Evolutionary conservation across 53 echinoderm and acorn worm genomes (phyloP).

Genomic region (Stichopus horrens): DNA sequence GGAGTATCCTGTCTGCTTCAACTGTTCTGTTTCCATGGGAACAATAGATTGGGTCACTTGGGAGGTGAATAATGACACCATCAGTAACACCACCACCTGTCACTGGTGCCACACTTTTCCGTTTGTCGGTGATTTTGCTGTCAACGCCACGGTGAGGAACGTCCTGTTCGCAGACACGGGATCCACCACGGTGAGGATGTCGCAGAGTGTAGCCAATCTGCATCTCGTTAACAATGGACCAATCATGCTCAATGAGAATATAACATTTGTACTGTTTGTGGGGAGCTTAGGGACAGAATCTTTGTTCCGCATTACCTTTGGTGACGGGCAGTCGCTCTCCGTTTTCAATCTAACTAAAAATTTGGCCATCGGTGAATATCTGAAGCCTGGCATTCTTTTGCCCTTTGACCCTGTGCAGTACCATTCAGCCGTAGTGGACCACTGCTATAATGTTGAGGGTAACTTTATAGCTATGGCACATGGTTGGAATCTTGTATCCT

Average conservation of each 20-base stretch:
- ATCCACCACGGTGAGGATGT: constrained; percentile 18
- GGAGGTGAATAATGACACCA: constrained; percentile 47
- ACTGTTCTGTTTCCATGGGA: constrained; percentile 48
- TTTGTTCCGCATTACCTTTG: constrained; percentile 57
- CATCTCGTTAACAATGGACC: constrained; percentile 84
- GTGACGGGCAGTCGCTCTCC: constrained; percentile 61
- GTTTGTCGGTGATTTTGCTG: constrained; percentile 39
- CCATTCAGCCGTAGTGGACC: constrained; percentile 55
- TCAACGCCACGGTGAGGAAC: constrained; percentile 55
- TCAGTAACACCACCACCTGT: constrained; percentile 7
- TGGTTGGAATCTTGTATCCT: constrained; percentile 62
- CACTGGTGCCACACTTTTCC: constrained; percentile 47
- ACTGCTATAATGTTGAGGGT: constrained; percentile 62
- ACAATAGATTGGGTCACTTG: constrained; percentile 68
- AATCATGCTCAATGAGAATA: constrained; percentile 29
- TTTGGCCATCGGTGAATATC: constrained; percentile 28
- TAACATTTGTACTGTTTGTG: constrained; percentile 69
- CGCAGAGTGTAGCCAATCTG: constrained; percentile 61
- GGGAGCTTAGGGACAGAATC: constrained; percentile 63
- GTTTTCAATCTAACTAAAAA: constrained; percentile 45
- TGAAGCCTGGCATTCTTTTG: constrained; percentile 60
- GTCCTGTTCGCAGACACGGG: constrained; percentile 48
- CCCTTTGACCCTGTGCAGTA: constrained; percentile 65
- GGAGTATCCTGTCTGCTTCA: constrained; percentile 64
- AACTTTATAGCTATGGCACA: constrained; percentile 52